Evolutionary conservation across 2,888 invertebrate species (phyloP).

Genomic region (Teleiodes luculella): DNA sequence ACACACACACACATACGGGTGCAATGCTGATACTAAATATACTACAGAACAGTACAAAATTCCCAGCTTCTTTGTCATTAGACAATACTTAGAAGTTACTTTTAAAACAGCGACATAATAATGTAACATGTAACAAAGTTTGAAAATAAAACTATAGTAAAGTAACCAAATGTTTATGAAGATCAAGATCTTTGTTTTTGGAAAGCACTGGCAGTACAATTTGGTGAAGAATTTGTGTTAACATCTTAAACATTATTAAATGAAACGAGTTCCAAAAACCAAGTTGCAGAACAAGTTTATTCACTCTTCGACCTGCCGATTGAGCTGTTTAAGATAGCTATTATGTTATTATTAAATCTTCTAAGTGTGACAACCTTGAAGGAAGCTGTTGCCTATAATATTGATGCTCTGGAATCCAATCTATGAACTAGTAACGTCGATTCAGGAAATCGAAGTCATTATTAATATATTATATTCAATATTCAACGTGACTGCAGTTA

Average conservation of each 20-base stretch:
- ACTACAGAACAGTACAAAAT: no score
- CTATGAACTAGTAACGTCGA: background rate
- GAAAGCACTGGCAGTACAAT: background rate
- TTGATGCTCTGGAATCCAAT: no score
- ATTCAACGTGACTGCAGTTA: conserved; percentile 4
- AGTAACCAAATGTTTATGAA: background rate
- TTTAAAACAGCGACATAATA: no score
- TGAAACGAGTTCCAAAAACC: conserved; percentile 2
- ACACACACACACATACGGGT: no score
- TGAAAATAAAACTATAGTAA: background rate
- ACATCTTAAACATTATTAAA: background rate
- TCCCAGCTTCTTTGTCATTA: no score
- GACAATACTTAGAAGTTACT: no score
- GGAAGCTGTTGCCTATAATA: no score
- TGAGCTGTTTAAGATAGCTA: background rate
- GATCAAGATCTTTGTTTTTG: conserved; percentile 1
- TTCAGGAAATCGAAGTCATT: background rate
- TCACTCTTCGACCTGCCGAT: background rate
- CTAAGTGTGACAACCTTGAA: background rate
- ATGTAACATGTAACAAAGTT: no score
- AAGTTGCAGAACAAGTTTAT: conserved; percentile 3
- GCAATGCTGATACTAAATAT: no score
- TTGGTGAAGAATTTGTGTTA: conserved; percentile 3
- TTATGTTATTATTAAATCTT: no score
- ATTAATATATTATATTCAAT: background rate